These are phyloP conservation scores for Anoura caudifer DNA, from an alignment of 2,113 vertebrate species.

Conservation along the genomic window DNA sequence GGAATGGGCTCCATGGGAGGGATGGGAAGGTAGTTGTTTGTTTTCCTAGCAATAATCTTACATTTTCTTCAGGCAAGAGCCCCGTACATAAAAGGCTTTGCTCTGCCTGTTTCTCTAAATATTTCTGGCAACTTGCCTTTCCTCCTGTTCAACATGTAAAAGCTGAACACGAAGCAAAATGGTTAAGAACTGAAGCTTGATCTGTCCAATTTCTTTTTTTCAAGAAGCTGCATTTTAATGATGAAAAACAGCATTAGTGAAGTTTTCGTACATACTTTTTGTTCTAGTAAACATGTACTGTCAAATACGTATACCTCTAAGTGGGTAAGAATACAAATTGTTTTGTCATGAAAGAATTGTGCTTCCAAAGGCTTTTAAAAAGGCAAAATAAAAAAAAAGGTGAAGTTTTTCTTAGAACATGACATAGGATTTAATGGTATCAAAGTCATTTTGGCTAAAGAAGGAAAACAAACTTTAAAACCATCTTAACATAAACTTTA, in stretches of 20 bases:
- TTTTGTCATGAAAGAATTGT: neutral
- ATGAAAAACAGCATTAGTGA: neutral
- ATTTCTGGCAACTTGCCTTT: neutral
- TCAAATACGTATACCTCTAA: neutral
- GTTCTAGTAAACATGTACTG: neutral
- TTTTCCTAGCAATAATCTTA: neutral
- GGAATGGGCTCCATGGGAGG: neutral
- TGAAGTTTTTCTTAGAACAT: conserved; percentile 27
- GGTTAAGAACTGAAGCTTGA: neutral
- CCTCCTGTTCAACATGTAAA: neutral
- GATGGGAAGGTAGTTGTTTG: neutral
- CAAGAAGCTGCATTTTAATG: conserved; percentile 54
- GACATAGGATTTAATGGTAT: conserved; percentile 13
- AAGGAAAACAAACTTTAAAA: neutral
- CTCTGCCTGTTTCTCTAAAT: neutral
- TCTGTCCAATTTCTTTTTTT: neutral
- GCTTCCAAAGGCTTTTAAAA: conserved; percentile 38
- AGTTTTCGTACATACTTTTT: neutral
- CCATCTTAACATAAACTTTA: neutral
- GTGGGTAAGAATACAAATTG: neutral
- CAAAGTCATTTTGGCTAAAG: neutral
- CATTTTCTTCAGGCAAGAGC: neutral
- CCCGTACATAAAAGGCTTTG: neutral
- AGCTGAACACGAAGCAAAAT: neutral
- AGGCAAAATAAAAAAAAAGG: neutral